A percentile compares a stretch with the other conserved stretches of the same genome.
Evolutionary conservation across 2,888 invertebrate species (phyloP).

Genomic region (Dolichomitus sp.): DNA sequence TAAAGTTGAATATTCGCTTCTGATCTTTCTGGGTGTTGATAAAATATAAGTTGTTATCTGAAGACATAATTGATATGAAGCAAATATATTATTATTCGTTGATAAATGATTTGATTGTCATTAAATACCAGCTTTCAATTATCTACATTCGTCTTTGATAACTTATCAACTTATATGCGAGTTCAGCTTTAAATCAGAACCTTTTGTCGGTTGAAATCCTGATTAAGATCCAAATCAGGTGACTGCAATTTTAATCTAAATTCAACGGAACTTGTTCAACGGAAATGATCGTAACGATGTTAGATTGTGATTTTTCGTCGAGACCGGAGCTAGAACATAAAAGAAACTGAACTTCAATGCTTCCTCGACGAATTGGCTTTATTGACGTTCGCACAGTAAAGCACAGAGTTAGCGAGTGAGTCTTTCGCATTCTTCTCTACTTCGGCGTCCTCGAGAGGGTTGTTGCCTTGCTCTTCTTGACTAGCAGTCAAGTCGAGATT

Average conservation of each 20-base stretch:
- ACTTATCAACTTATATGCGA: background rate
- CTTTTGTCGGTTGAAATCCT: background rate
- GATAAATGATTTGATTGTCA: too few species aligned
- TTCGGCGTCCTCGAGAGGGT: constrained; percentile 36
- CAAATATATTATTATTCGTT: background rate
- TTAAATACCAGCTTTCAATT: background rate
- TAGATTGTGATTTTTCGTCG: constrained; percentile 31
- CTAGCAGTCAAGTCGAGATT: constrained; percentile 31
- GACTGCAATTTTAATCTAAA: background rate
- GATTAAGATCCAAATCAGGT: background rate
- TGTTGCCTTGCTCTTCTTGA: constrained; percentile 42
- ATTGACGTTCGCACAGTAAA: constrained; percentile 42
- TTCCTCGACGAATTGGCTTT: constrained; percentile 49
- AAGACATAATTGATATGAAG: background rate
- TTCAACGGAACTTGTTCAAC: background rate
- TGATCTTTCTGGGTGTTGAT: too few species aligned
- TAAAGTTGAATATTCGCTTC: too few species aligned
- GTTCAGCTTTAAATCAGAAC: background rate
- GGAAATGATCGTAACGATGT: constrained; percentile 7
- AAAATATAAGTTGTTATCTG: background rate
- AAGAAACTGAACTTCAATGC: constrained; percentile 15
- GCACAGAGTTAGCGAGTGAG: background rate
- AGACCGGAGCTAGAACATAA: background rate
- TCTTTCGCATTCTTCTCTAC: constrained; percentile 7
- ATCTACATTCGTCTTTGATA: background rate